Evolutionary conservation across 2,888 invertebrate genomes (phyloP), one percentile per base, ranked within the genome.

Genomic region (Plagodis dolabraria): DNA sequence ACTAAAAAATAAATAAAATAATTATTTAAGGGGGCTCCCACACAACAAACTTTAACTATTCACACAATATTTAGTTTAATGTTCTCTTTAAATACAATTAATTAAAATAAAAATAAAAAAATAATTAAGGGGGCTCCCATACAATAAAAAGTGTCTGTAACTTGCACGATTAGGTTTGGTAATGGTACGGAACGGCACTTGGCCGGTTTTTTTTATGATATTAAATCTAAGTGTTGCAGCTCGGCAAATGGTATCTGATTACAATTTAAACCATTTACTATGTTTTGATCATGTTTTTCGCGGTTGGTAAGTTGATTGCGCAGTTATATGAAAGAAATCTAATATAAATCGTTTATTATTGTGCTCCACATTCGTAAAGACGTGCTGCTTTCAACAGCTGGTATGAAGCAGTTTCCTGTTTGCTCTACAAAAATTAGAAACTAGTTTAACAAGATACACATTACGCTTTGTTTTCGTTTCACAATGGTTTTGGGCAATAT

Each of bases 371-470:
- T 53, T 53, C 47, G 59, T 51, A 60, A 8, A 50, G 61, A 59
- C 6, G 7, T 43, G 63, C 53, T 66, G 59, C 59, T 51, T n/a
- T 48, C 12, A 57, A 69, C 67, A 64, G 55, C 48, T 34, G 54
- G 68, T 71, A 67, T 75, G 75, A 71, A 67, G 72, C 64, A 63
- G 52, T 63, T 76, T 76, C 76, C 76, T 75, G 74, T 56, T 60
- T 60, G 58, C 40, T 55, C 45, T 52, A 57, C 57, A 57, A 44
- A 59, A 53, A 45, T 47, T 48, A 40, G 51, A 53, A 50, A 53
- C 48, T 54, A 45, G 40, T 11, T 6, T 45, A 42, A 42, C 35
- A 33, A 36, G 22, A 22, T 22, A 22, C 22, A 22, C 22, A 22
- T 22, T 22, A 22, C 22, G 22, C 22, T 22, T 22, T 22, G 22